Evolutionary conservation across 2,113 vertebrate species (phyloP).

Genomic region (Boulengeromyrus knoepffleri): DNA sequence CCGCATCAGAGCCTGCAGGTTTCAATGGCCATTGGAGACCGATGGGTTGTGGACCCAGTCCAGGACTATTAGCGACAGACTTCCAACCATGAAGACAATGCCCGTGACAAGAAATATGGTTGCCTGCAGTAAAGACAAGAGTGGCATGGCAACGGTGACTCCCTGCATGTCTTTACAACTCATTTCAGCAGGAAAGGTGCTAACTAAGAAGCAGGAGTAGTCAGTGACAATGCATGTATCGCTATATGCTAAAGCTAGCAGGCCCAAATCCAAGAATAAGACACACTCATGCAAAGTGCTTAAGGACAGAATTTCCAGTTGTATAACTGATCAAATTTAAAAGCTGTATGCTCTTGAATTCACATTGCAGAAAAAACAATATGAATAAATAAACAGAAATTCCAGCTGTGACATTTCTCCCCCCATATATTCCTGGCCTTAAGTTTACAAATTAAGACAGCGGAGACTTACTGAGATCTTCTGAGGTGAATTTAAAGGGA

Average conservation of each 20-base stretch:
- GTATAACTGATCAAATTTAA: neutral
- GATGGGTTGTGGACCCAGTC: constrained; percentile 90
- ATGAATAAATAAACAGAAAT: neutral
- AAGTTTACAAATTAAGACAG: neutral
- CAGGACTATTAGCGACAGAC: constrained; percentile 82
- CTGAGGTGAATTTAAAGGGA: constrained; percentile 74
- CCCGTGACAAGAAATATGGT: constrained; percentile 78
- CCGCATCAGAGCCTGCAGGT: constrained; percentile 44
- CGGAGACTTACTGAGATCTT: constrained; percentile 81
- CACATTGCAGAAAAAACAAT: neutral
- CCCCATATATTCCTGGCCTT: neutral
- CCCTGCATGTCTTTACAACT: neutral
- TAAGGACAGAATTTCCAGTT: neutral
- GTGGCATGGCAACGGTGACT: neutral
- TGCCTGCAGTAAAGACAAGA: constrained; percentile 62
- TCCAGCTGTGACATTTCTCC: neutral
- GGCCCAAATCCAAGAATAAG: neutral
- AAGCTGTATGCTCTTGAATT: neutral
- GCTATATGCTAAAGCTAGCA: neutral
- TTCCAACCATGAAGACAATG: constrained; percentile 87
- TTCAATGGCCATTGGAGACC: constrained; percentile 63
- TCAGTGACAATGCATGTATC: neutral
- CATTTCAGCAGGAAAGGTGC: neutral
- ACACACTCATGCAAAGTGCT: neutral
- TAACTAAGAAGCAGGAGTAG: neutral